Conservation (phyloP, 2,888 invertebrate genomes). For the Chloromyia formosa region DNA sequence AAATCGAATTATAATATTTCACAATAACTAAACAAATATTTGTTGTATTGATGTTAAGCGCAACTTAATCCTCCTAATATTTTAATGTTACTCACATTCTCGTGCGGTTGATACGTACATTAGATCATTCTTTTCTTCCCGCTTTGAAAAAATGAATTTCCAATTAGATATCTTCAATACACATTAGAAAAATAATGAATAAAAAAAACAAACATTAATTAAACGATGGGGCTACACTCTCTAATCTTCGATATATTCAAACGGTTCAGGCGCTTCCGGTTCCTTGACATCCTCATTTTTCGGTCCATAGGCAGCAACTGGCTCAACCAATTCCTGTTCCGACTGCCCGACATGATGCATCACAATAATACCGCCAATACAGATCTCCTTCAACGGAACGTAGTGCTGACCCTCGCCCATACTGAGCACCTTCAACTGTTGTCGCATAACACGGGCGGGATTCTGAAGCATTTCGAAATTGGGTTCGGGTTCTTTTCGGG, state of each 20-base stretch:
- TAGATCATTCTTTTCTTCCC: no score
- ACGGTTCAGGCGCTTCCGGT: conserved; percentile 97
- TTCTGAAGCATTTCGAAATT: conserved; percentile 91
- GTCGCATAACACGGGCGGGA: conserved; percentile 93
- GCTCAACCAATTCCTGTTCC: conserved; percentile 87
- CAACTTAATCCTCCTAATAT: no score
- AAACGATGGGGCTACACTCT: conserved; percentile 1
- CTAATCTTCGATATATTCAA: conserved; percentile 91
- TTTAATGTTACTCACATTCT: no score
- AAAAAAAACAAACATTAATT: neutral
- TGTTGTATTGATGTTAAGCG: no score
- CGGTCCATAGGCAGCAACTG: conserved; percentile 89
- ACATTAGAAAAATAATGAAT: conserved; percentile 14
- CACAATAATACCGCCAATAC: conserved; percentile 96
- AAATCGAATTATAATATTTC: no score
- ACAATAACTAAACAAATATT: no score
- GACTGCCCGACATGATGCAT: conserved; percentile 85
- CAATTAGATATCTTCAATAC: neutral
- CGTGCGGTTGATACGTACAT: no score
- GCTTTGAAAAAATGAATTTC: no score
- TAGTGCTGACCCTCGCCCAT: conserved; percentile 85
- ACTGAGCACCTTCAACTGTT: conserved; percentile 83
- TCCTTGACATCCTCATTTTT: conserved; percentile 95
- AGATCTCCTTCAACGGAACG: conserved; percentile 87
- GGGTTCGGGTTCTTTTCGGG: conserved; percentile 88